A percentile compares a stretch with the other conserved stretches of the same genome.
Conservation (phyloP, 2,113 vertebrate genomes). For the Piprites chloris region DNA sequence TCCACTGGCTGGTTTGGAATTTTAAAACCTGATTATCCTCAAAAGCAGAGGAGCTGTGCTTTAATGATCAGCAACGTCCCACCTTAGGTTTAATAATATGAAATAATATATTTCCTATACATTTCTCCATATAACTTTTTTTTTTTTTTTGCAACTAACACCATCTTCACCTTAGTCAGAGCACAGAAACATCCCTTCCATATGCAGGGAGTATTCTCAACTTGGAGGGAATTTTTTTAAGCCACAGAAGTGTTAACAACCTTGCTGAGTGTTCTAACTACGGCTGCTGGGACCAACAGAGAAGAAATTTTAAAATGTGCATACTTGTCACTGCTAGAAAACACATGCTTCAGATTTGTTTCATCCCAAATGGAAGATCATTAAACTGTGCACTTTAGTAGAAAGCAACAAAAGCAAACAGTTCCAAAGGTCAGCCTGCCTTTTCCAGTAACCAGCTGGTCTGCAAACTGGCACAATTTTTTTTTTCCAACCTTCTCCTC, state of each 20-base stretch:
- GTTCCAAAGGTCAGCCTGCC: slow-evolving; percentile 55
- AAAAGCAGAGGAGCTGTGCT: slow-evolving; percentile 1
- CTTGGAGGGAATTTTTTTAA: background rate
- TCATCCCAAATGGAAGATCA: slow-evolving; percentile 30
- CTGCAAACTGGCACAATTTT: slow-evolving; percentile 61
- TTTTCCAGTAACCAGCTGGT: slow-evolving; percentile 84
- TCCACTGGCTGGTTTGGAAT: background rate
- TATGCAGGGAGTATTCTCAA: background rate
- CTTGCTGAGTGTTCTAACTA: background rate
- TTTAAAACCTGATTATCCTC: background rate
- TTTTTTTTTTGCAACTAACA: slow-evolving; percentile 24
- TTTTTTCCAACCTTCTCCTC: slow-evolving; percentile 20
- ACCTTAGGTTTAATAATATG: slow-evolving; percentile 36
- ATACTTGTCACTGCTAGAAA: background rate
- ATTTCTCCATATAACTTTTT: slow-evolving; percentile 16
- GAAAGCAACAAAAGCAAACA: slow-evolving; percentile 1
- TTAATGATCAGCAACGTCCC: background rate
- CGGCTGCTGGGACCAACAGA: background rate
- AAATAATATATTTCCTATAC: slow-evolving; percentile 49
- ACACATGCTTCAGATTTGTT: background rate
- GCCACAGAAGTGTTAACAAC: background rate
- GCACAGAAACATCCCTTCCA: slow-evolving; percentile 18
- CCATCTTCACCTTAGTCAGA: background rate
- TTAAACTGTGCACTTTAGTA: slow-evolving; percentile 5
- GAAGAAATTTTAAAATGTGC: background rate